phyloP scores from a whole-genome alignment of 2,888 invertebrate species.

The Scaptodrosophila latifasciaeformis region DNA sequence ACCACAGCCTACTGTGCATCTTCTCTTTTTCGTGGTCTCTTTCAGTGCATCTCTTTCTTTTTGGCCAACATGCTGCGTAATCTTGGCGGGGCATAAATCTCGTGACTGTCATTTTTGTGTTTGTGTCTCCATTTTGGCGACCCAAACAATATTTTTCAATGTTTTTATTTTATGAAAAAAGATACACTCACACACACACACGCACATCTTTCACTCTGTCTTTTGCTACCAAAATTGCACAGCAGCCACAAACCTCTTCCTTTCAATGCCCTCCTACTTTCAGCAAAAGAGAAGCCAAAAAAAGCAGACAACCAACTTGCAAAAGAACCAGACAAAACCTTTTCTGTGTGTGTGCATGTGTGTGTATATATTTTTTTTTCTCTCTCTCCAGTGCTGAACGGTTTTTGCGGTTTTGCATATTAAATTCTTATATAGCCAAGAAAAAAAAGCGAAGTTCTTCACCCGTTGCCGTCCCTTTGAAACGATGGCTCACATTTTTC shows the following conservation, averaged over 20 bases:
- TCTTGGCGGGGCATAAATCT: constrained; percentile 70
- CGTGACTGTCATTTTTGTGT: constrained; percentile 71
- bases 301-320: background rate
- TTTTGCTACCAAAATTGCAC: constrained; percentile 2
- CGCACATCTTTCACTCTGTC: constrained; percentile 8
- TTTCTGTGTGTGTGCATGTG: no score
- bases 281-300: background rate
- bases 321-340: constrained; percentile 3
- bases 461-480: background rate
- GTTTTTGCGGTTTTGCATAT: constrained; percentile 71
- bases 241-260: constrained; percentile 2
- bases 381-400: no score
- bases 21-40: no score
- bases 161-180: constrained; percentile 65
- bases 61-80: constrained; percentile 61
- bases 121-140: constrained; percentile 72
- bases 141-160: constrained; percentile 70
- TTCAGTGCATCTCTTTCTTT: no score
- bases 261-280: background rate
- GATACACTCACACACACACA: constrained; percentile 37
- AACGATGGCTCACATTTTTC: constrained; percentile 46
- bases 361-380: no score
- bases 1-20: no score
- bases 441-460: background rate
- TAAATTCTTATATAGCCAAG: constrained; percentile 52